Evolutionary conservation across 2,113 vertebrate species (phyloP), one percentile per base, ranked within the genome.

Genomic region (Poecilia latipinna): DNA sequence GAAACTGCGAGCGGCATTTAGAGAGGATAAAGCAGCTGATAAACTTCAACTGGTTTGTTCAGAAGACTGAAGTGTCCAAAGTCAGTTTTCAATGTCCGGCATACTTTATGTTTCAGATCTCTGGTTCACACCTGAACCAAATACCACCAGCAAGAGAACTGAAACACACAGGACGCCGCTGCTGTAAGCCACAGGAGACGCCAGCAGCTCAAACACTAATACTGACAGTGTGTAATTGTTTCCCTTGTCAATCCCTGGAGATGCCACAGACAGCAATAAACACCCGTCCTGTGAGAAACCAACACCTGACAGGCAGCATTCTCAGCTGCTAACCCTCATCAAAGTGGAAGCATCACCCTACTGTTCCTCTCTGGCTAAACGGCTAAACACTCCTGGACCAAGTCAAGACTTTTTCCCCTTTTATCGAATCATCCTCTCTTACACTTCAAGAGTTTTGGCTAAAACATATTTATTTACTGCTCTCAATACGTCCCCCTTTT

Each of bases 261-360:
- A 62, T 80, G 75, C 17, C 78, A 65, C 80, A 71, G 84, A 24
- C 88, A 70, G 89, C 71, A 35, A 94, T 94, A 93, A 94, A 93
- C 92, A 93, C 92, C 85, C 84, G 10, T 37, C 79, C 68, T 64
- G 70, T 65, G 48, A 75, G 81, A 83, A 77, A 80, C 77, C 80
- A 74, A 87, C 86, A 90, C 83, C 88, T 92, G 93, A 92, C 89
- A 79, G 82, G 67, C 69, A 37, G 68, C 90, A 94, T 94, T 93
- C 93, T 65, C 94, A 95, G 94, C 94, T 95, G 94, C 64, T 89
- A 65, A 71, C 68, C 82, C 78, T 12, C 31, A 86, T 94, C 51
- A 80, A 91, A 91, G 87, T 54, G 71, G 74, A 84, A 79, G 84
- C 72, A 76, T 72, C 79, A n/a, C 68, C 48, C 63, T 70, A 32